phyloP scores from a whole-genome alignment of 2,797 vertebrate genomes.

The Coccyzus lansbergi region DNA sequence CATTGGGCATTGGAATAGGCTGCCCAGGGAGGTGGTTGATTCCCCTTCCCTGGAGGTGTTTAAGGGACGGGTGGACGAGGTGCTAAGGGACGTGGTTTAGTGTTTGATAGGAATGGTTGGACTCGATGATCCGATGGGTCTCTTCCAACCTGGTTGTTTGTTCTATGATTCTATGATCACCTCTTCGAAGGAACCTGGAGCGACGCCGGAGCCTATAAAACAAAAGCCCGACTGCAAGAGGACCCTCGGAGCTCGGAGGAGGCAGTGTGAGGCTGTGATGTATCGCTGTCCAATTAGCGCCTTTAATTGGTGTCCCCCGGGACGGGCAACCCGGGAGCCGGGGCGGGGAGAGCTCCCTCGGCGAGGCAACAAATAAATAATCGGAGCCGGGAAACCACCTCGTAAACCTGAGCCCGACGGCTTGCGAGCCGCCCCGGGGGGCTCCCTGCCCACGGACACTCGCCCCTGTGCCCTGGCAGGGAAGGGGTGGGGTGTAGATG shows the following conservation, averaged over 20 bases:
- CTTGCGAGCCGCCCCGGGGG: background rate
- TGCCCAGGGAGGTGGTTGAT: no score
- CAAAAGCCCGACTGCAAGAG: conserved; percentile 73
- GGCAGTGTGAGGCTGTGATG: conserved; percentile 79
- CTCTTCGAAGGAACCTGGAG: background rate
- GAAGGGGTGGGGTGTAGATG: background rate
- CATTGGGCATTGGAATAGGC: no score
- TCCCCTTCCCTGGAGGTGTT: no score
- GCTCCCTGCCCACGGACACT: background rate
- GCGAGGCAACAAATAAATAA: conserved; percentile 58
- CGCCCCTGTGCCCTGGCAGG: background rate
- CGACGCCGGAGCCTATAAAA: conserved; percentile 56
- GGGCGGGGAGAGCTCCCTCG: conserved; percentile 46
- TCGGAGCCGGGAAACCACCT: background rate
- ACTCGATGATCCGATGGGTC: no score
- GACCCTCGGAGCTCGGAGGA: conserved; percentile 70
- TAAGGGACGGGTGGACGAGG: no score
- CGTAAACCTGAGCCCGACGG: background rate
- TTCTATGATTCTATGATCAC: background rate
- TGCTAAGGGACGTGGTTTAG: no score
- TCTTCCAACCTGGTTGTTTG: no score
- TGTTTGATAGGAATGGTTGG: no score
- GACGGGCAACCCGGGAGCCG: conserved; percentile 67
- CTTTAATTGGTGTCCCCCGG: conserved; percentile 83
- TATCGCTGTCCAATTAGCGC: conserved; percentile 84